A percentile compares a stretch with the other conserved stretches of the same genome.
phyloP scores from a whole-genome alignment of 2,797 vertebrate genomes.

The Enteromius thamalakanensis region DNA sequence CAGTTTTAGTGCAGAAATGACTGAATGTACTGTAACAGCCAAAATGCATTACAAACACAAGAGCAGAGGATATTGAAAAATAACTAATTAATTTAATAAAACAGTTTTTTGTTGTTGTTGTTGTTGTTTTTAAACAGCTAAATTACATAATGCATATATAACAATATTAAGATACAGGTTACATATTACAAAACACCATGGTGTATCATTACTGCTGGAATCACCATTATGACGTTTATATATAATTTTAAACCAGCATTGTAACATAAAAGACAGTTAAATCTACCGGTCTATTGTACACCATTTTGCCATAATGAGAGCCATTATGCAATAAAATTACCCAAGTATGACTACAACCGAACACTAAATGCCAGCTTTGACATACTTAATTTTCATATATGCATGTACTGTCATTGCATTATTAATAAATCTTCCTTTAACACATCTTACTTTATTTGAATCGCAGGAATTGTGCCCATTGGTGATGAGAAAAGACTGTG shows the following conservation, averaged over 20 bases:
- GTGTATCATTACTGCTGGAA: neutral
- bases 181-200: neutral
- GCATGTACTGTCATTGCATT: neutral
- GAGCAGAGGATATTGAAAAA: neutral
- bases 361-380: neutral
- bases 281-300: neutral
- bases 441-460: slow-evolving; percentile 13
- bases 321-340: neutral
- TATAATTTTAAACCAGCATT: neutral
- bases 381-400: neutral
- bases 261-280: neutral
- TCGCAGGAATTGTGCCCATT: slow-evolving; percentile 87
- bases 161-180: neutral
- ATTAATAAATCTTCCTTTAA: neutral
- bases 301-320: neutral
- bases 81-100: neutral
- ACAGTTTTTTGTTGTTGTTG: neutral
- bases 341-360: neutral
- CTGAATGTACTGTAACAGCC: neutral
- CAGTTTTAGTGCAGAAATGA: neutral
- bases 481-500: slow-evolving; percentile 92
- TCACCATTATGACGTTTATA: neutral
- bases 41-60: neutral
- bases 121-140: neutral
- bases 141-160: neutral